A percentile compares a stretch with the other conserved stretches of the same genome.
These are phyloP conservation scores for Bombylius major DNA, from an alignment of 2,888 invertebrate genomes.

Conservation along the genomic window DNA sequence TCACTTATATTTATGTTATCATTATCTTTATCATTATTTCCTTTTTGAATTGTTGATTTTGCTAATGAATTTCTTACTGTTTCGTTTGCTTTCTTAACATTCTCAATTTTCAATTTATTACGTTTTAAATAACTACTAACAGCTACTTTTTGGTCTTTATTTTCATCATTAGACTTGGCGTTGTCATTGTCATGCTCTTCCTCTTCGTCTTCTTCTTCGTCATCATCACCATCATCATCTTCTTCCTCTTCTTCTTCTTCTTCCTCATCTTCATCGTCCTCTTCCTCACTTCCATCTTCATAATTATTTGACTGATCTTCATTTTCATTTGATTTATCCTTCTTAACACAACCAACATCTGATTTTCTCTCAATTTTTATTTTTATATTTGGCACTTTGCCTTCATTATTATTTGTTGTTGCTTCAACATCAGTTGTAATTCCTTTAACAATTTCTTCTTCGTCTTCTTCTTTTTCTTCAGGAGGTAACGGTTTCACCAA, in stretches of 20 bases:
- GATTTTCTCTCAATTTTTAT: conserved; percentile 20
- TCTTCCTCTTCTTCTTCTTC: conserved; percentile 22
- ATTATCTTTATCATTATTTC: too few relatives aligned
- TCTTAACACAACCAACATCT: neutral
- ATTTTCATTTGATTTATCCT: neutral
- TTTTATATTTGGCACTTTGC: conserved; percentile 29
- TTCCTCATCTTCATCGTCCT: conserved; percentile 17
- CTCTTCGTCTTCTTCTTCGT: conserved; percentile 14
- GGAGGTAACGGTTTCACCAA: conserved; percentile 21
- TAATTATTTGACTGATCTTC: conserved; percentile 1
- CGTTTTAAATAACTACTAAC: neutral
- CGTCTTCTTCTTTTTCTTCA: conserved; percentile 37
- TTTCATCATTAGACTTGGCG: neutral
- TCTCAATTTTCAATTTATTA: neutral
- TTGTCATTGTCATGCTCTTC: neutral
- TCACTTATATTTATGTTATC: too few relatives aligned
- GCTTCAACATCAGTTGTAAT: conserved; percentile 39
- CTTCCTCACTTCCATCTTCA: conserved; percentile 15
- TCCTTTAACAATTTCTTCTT: conserved; percentile 35
- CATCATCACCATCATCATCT: conserved; percentile 18
- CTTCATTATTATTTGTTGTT: conserved; percentile 20
- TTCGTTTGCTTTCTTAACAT: neutral
- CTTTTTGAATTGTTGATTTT: too few relatives aligned
- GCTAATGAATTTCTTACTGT: neutral
- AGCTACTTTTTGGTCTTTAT: neutral